Conservation (phyloP, 2,888 invertebrate species). For the Drosophila parthenogenetica region DNA sequence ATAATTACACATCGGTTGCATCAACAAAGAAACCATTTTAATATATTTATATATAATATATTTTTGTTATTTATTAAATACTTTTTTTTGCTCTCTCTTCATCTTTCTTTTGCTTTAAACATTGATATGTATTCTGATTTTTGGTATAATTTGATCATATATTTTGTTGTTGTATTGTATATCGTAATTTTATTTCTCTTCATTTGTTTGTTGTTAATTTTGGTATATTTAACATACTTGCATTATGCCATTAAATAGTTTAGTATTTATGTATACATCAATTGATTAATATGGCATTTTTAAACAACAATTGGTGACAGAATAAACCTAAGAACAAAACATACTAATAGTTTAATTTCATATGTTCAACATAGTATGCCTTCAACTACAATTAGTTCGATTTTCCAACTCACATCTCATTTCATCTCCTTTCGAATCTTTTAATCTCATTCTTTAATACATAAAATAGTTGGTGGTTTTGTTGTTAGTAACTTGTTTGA, state of each 20-base stretch:
- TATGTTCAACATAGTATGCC: conserved; percentile 39
- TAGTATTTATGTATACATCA: conserved; percentile 51
- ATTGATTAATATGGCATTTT: conserved; percentile 47
- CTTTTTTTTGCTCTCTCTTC: conserved; percentile 51
- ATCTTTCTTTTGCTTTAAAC: conserved; percentile 64
- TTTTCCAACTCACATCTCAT: conserved; percentile 6
- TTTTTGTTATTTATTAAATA: conserved; percentile 77
- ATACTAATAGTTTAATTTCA: conserved; percentile 14
- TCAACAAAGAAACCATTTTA: conserved; percentile 84
- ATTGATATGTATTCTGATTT: conserved; percentile 66
- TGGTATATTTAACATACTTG: conserved; percentile 52
- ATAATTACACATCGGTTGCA: conserved; percentile 67
- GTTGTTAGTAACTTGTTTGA: conserved; percentile 58
- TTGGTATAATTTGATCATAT: conserved; percentile 56
- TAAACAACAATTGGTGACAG: conserved; percentile 59
- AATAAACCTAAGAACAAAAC: conserved; percentile 42
- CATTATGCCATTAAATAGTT: conserved; percentile 61
- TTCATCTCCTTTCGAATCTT: conserved; percentile 19
- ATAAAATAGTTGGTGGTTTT: conserved; percentile 77
- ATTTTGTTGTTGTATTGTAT: conserved; percentile 47
- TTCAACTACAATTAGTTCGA: conserved; percentile 21
- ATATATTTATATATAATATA: conserved; percentile 67
- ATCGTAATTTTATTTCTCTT: conserved; percentile 54
- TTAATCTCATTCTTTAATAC: conserved; percentile 53
- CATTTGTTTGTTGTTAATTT: conserved; percentile 11